A percentile compares a stretch with the other conserved stretches of the same genome.
Conservation (phyloP, 2,888 invertebrate species). For the Entomobrya multifasciata region DNA sequence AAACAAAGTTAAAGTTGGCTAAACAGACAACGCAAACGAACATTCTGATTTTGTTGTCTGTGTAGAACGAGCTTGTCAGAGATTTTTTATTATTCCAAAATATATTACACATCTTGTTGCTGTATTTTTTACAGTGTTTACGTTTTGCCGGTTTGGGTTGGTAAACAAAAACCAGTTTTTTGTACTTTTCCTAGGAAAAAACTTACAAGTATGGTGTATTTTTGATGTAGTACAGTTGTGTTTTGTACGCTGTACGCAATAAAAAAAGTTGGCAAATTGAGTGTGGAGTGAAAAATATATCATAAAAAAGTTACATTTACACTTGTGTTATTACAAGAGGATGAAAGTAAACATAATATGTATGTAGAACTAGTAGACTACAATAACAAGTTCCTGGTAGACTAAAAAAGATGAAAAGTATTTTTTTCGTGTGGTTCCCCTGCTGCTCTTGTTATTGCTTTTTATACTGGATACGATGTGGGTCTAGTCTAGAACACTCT, state of each 20-base stretch:
- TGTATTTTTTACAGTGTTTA: constrained; percentile 3
- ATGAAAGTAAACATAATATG: constrained; percentile 41
- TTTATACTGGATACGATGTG: not conserved
- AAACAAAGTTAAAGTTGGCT: not conserved
- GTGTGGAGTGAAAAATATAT: constrained; percentile 33
- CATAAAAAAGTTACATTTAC: constrained; percentile 22
- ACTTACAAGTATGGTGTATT: constrained; percentile 2
- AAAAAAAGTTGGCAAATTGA: constrained; percentile 51
- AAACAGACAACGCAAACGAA: not conserved
- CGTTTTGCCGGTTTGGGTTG: not conserved
- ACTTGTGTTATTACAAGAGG: constrained; percentile 22
- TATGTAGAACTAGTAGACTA: no score
- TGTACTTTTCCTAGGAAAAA: not conserved
- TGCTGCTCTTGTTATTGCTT: constrained; percentile 49
- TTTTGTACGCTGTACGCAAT: not conserved
- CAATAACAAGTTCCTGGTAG: constrained; percentile 29
- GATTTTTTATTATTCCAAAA: not conserved
- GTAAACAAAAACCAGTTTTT: not conserved
- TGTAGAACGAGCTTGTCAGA: not conserved
- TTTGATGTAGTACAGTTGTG: not conserved
- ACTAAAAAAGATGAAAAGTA: constrained; percentile 16
- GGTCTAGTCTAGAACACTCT: no score
- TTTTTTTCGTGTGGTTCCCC: not conserved
- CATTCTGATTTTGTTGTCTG: not conserved
- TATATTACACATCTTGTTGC: not conserved